A percentile compares a stretch with the other conserved stretches of the same genome.
phyloP scores from a whole-genome alignment of 2,113 vertebrate genomes.

The Cathartes aura region DNA sequence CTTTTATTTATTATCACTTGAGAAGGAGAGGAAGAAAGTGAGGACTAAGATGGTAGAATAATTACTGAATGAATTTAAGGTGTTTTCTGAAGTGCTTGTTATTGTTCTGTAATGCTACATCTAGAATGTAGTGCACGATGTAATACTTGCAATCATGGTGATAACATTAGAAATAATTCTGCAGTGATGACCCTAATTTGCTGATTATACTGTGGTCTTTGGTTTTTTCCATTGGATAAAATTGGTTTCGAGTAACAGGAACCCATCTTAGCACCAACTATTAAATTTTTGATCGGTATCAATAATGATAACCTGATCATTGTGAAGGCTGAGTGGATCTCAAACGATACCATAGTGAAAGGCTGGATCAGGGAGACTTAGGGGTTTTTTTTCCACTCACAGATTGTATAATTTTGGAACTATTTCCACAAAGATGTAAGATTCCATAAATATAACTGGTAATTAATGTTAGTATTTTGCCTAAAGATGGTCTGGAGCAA shows the following conservation, averaged over 20 bases:
- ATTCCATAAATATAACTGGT: not conserved
- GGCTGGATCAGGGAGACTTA: not conserved
- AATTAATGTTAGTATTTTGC: not conserved
- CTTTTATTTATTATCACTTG: not conserved
- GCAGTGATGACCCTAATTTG: not conserved
- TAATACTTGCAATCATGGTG: not conserved
- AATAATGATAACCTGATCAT: not conserved
- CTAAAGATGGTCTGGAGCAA: not conserved
- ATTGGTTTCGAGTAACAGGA: not conserved
- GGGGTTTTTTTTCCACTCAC: not conserved
- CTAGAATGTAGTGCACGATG: not conserved
- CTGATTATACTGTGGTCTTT: not conserved
- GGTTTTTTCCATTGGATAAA: not conserved
- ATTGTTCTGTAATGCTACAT: not conserved
- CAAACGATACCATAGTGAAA: not conserved
- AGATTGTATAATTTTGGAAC: not conserved
- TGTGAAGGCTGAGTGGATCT: not conserved
- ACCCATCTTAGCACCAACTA: not conserved
- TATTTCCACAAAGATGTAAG: not conserved
- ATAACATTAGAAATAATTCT: not conserved
- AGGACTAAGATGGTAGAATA: not conserved
- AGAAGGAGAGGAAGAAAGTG: not conserved
- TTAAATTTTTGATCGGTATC: not conserved
- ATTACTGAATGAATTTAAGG: not conserved
- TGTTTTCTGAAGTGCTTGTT: not conserved